Evolutionary conservation across 2,113 vertebrate species (phyloP).

Genomic region (Arvicanthis niloticus): DNA sequence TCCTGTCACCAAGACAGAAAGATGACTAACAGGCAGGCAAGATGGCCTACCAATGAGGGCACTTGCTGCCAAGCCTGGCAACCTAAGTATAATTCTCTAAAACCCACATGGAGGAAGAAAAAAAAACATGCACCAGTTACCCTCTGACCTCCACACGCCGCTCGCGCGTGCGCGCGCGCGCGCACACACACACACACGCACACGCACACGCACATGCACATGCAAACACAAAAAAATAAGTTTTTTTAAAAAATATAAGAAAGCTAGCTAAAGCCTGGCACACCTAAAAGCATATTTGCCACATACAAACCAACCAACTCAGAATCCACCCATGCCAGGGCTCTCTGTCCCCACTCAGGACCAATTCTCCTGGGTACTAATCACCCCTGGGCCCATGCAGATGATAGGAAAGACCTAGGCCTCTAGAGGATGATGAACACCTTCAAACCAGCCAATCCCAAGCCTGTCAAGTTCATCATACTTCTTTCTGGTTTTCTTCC

Average conservation of each 20-base stretch:
- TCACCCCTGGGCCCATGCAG: background rate
- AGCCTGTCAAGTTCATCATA: background rate
- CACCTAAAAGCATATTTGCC: too few relatives aligned
- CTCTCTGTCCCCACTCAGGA: background rate
- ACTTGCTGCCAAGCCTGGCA: background rate
- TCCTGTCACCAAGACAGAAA: background rate
- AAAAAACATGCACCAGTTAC: background rate
- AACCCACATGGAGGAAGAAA: background rate
- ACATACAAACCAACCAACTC: background rate
- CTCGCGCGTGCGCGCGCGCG: rapidly evolving
- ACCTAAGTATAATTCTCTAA: background rate
- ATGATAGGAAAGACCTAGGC: background rate
- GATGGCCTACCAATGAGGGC: background rate
- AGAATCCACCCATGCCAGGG: background rate
- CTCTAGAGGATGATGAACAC: background rate
- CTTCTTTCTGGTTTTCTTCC: background rate
- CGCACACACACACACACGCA: background rate
- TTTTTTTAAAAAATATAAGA: background rate
- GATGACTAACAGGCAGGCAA: background rate
- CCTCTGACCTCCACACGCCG: background rate
- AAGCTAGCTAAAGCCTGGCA: background rate
- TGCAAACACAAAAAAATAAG: background rate
- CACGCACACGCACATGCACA: background rate
- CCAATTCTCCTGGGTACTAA: background rate
- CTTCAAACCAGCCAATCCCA: background rate